Conservation (phyloP, 2,797 vertebrate species). For the Octomys mimax region DNA sequence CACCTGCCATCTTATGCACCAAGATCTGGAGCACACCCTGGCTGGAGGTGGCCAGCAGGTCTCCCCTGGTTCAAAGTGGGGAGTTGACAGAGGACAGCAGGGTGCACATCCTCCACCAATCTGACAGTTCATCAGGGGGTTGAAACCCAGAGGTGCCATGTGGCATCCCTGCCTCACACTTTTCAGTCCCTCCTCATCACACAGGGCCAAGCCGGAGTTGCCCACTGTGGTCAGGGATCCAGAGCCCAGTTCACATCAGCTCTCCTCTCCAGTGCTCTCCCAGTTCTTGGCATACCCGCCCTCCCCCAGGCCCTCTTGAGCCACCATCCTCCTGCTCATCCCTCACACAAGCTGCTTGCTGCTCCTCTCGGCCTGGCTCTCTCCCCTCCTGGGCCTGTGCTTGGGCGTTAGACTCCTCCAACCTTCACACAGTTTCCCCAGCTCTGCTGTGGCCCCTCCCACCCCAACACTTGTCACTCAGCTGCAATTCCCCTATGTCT, state of each 20-base stretch:
- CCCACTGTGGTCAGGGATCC: no score
- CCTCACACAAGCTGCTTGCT: background rate
- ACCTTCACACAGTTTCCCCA: background rate
- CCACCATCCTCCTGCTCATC: background rate
- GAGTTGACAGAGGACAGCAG: background rate
- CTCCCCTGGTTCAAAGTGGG: background rate
- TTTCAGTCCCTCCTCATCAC: no score
- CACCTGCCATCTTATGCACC: background rate
- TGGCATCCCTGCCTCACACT: rapidly evolving
- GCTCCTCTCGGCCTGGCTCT: background rate
- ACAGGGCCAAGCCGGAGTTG: no score
- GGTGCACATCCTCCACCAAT: background rate
- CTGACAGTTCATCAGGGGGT: background rate
- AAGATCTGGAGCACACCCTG: no score
- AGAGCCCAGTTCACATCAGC: background rate
- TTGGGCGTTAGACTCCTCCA: background rate
- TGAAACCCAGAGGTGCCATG: background rate
- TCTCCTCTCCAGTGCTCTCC: background rate
- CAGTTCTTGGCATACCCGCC: background rate
- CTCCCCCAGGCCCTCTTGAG: background rate
- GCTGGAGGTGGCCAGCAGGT: background rate
- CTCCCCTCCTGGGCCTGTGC: background rate
- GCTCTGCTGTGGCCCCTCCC: background rate
- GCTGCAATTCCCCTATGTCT: background rate
- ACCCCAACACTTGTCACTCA: background rate